A percentile compares a stretch with the other conserved stretches of the same genome.
Conservation (phyloP, 2,888 invertebrate species). For the Bruchidius siliquastri region DNA sequence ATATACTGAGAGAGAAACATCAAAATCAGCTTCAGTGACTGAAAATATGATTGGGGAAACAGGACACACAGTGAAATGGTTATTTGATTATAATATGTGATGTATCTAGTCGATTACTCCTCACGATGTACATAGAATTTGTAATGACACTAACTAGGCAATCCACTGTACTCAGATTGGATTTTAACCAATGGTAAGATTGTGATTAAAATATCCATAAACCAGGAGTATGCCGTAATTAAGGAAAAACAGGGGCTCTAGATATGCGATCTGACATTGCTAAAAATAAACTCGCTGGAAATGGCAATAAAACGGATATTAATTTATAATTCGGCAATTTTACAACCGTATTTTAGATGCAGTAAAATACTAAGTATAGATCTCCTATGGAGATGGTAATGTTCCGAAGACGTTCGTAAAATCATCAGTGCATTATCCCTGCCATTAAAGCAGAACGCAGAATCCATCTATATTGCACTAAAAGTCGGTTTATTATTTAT, state of each 20-base stretch:
- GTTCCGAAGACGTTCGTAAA: constrained; percentile 14
- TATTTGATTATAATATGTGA: too few relatives aligned
- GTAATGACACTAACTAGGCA: not conserved
- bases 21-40: too few relatives aligned
- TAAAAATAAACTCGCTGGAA: not conserved
- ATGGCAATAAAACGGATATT: constrained; percentile 22
- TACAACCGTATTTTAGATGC: constrained; percentile 23
- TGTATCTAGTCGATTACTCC: too few relatives aligned
- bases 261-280: not conserved
- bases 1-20: too few relatives aligned
- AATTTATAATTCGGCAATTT: constrained; percentile 29
- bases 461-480: constrained; percentile 13
- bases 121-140: not conserved
- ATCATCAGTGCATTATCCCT: constrained; percentile 8
- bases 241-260: not conserved
- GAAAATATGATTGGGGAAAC: too few relatives aligned
- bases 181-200: not conserved
- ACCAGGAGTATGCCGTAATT: not conserved
- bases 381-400: constrained; percentile 19
- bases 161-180: not conserved
- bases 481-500: constrained; percentile 15
- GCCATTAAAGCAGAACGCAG: constrained; percentile 5
- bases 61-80: too few relatives aligned
- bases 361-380: constrained; percentile 30
- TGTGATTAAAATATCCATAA: not conserved